Evolutionary conservation across 2,797 vertebrate genomes (phyloP).

Genomic region (Trematomus bernacchii): DNA sequence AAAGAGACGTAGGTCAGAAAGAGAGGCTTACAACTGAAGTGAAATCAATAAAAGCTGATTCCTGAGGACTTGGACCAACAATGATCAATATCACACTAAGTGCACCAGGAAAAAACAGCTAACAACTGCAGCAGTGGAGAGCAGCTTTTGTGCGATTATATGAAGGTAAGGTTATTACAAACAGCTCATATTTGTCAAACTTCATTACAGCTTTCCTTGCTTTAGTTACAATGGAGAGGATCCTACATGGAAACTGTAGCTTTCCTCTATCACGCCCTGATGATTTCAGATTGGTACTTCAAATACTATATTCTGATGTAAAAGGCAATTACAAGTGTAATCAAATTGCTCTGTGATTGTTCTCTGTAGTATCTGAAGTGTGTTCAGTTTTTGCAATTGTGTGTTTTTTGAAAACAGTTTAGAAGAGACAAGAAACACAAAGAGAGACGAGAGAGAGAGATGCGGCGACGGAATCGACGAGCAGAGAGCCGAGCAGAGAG

Average conservation of each 20-base stretch:
- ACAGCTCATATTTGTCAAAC: slow-evolving; percentile 36
- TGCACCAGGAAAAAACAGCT: slow-evolving; percentile 51
- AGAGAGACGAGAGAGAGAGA: neutral
- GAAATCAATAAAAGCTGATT: slow-evolving; percentile 82
- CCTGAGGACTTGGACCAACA: slow-evolving; percentile 72
- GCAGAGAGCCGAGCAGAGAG: no score
- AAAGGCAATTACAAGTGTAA: slow-evolving; percentile 11
- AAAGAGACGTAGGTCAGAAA: slow-evolving; percentile 69
- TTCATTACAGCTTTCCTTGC: slow-evolving; percentile 29
- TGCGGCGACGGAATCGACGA: no score
- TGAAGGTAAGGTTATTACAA: slow-evolving; percentile 21
- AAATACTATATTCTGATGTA: slow-evolving; percentile 29
- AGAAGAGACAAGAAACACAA: neutral
- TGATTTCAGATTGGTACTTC: neutral
- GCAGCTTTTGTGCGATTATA: slow-evolving; percentile 45
- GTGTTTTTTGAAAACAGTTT: no score
- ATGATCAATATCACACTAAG: slow-evolving; percentile 80
- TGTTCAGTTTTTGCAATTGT: no score
- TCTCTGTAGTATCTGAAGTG: neutral
- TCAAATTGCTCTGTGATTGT: neutral
- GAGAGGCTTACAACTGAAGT: slow-evolving; percentile 75
- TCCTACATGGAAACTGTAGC: slow-evolving; percentile 6
- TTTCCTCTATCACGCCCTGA: slow-evolving; percentile 10
- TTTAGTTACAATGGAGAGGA: slow-evolving; percentile 13
- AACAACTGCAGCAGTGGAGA: slow-evolving; percentile 51